These are phyloP conservation scores for Nemotelus pantherinus DNA, from an alignment of 2,888 invertebrate species.

Conservation along the genomic window DNA sequence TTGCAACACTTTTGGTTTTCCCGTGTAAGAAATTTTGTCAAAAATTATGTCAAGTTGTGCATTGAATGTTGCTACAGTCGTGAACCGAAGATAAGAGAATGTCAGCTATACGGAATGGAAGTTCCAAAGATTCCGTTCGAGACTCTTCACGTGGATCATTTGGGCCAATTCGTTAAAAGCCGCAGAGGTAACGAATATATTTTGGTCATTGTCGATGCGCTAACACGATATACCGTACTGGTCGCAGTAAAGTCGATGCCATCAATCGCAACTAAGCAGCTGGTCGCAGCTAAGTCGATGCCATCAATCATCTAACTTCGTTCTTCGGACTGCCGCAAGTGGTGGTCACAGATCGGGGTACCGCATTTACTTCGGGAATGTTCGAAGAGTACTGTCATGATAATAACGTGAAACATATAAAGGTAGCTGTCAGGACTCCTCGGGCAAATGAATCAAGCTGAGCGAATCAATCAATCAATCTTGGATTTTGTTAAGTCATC, in stretches of 20 bases:
- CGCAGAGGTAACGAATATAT: background rate
- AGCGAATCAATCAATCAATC: background rate
- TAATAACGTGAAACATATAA: background rate
- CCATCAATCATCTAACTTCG: conserved; percentile 1
- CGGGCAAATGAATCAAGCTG: background rate
- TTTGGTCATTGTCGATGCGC: background rate
- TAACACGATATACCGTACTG: conserved; percentile 7
- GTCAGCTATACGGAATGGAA: background rate
- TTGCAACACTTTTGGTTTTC: too few species aligned
- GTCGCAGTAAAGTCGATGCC: conserved; percentile 44
- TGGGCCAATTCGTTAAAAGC: background rate
- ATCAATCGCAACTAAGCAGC: too few species aligned
- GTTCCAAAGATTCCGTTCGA: background rate
- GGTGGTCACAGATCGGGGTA: conserved; percentile 46
- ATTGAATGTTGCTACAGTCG: too few species aligned
- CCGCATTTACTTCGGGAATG: conserved; percentile 37
- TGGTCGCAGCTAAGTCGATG: conserved; percentile 46
- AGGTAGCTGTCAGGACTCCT: background rate
- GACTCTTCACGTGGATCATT: background rate
- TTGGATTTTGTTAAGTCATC: too few species aligned
- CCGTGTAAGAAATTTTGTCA: too few species aligned
- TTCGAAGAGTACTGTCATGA: background rate
- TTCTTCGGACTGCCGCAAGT: conserved; percentile 39
- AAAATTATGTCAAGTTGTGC: too few species aligned
- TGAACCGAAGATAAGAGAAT: background rate